Evolutionary conservation across 2,113 vertebrate genomes (phyloP).

Genomic region (Pteruthius melanotis): DNA sequence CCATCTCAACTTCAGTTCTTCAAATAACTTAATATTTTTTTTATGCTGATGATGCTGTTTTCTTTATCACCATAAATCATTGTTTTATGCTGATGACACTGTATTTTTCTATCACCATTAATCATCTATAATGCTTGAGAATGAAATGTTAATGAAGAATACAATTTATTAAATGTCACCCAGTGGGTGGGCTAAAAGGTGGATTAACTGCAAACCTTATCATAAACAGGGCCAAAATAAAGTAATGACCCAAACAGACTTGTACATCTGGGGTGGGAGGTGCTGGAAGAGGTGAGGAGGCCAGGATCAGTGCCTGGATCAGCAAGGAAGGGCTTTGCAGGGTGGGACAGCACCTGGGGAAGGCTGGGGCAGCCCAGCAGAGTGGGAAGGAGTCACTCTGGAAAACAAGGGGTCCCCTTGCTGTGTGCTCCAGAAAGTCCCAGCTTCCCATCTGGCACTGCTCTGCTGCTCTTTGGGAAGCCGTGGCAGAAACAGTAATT

Average conservation of each 20-base stretch:
- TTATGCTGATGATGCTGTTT: conserved; percentile 9
- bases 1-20: neutral
- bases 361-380: neutral
- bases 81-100: conserved; percentile 52
- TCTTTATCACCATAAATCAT: conserved; percentile 55
- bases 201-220: neutral
- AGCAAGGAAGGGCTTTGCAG: neutral
- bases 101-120: conserved; percentile 44
- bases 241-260: neutral
- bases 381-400: neutral
- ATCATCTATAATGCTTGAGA: conserved; percentile 39
- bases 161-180: conserved; percentile 36
- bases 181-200: neutral
- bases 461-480: neutral
- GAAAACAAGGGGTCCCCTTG: neutral
- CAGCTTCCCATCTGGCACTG: neutral
- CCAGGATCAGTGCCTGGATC: fast-evolving
- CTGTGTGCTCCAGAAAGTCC: too few relatives aligned
- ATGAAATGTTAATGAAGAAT: conserved; percentile 43
- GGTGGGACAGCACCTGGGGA: fast-evolving
- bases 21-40: conserved; percentile 3
- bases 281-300: neutral
- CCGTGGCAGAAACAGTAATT: neutral
- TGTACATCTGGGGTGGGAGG: neutral
- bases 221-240: neutral